phyloP scores from a whole-genome alignment of 2,797 vertebrate genomes.

The Hemitrygon akajei region DNA sequence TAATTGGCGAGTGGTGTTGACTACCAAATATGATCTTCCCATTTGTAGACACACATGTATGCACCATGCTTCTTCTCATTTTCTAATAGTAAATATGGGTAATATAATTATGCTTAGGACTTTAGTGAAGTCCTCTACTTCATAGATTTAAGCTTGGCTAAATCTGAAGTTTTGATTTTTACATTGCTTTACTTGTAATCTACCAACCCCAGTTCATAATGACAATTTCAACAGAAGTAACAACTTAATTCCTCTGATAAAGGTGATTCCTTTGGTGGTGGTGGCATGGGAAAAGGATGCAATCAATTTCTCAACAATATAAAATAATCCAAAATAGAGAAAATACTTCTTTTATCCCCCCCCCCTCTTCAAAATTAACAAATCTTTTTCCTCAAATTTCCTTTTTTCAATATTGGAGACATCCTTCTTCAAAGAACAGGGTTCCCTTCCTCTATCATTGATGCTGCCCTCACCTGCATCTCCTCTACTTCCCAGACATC shows the following conservation, averaged over 20 bases:
- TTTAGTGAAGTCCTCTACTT: not conserved
- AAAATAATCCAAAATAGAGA: not conserved
- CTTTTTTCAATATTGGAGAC: too few species aligned
- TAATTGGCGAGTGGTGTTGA: not conserved
- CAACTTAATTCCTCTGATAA: not conserved
- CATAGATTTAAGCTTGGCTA: not conserved
- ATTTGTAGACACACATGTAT: not conserved
- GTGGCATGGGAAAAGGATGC: not conserved
- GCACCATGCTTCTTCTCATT: not conserved
- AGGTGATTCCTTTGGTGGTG: not conserved
- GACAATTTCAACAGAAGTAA: not conserved
- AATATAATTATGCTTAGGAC: not conserved
- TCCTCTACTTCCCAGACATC: too few species aligned
- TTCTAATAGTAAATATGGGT: not conserved
- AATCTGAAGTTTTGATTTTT: not conserved
- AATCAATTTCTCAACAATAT: not conserved
- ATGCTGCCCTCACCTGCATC: too few species aligned
- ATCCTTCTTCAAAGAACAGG: too few species aligned
- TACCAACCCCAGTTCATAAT: not conserved
- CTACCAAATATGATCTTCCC: too few species aligned
- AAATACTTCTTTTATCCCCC: not conserved
- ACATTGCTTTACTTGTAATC: not conserved
- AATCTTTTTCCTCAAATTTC: not conserved
- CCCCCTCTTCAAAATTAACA: not conserved
- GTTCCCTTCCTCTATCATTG: too few species aligned